These are phyloP conservation scores for Archips xylosteana DNA, from an alignment of 2,888 invertebrate species.

Conservation along the genomic window DNA sequence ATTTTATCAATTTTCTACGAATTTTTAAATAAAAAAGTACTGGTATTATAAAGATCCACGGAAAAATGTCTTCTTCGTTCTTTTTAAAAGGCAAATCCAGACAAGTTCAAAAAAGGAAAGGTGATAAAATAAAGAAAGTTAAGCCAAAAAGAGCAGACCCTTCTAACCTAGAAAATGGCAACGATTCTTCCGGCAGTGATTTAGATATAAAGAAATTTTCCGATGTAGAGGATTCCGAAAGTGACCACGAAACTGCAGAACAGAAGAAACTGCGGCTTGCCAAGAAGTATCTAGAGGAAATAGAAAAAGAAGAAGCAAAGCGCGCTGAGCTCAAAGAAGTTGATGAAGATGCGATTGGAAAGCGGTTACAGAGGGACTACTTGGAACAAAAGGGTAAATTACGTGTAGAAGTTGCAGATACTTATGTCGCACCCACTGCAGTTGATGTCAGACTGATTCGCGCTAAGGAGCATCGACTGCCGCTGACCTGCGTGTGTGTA, in stretches of 20 bases:
- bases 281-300: slow-evolving; percentile 95
- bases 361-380: slow-evolving; percentile 93
- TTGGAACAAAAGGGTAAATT: slow-evolving; percentile 94
- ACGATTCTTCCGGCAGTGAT: slow-evolving; percentile 88
- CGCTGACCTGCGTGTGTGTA: slow-evolving; percentile 93
- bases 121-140: slow-evolving; percentile 73
- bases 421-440: slow-evolving; percentile 63
- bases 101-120: slow-evolving; percentile 83
- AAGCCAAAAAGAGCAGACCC: slow-evolving; percentile 68
- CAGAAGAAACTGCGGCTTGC: slow-evolving; percentile 96
- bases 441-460: slow-evolving; percentile 84
- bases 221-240: slow-evolving; percentile 80
- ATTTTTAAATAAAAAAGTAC: slow-evolving; percentile 19
- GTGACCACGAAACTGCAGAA: slow-evolving; percentile 93
- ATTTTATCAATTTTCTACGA: background rate
- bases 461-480: slow-evolving; percentile 91
- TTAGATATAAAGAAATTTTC: slow-evolving; percentile 86
- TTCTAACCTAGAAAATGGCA: slow-evolving; percentile 81
- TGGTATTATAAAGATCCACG: background rate
- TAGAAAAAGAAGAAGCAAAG: slow-evolving; percentile 92
- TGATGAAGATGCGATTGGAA: slow-evolving; percentile 88
- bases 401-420: slow-evolving; percentile 90
- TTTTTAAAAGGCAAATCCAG: slow-evolving; percentile 86
- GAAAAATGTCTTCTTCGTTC: slow-evolving; percentile 84
- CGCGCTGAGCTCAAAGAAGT: slow-evolving; percentile 87